Evolutionary conservation across 2,888 invertebrate genomes (phyloP).

Genomic region (Megaustenia siamemsis): DNA sequence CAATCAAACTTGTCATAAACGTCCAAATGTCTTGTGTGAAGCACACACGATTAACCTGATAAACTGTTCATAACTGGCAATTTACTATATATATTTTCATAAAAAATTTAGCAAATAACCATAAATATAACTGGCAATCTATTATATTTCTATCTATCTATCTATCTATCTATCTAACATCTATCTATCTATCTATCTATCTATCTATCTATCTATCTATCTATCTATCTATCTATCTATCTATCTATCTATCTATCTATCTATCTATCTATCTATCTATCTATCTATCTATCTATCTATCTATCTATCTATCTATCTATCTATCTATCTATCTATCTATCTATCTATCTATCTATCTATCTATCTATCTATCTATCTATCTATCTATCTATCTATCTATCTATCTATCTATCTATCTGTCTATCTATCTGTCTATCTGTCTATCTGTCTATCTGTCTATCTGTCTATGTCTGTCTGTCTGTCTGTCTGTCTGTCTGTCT

Average conservation of each 20-base stretch:
- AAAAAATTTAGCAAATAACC: no score
- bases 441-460: background rate
- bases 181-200: conserved; percentile 8
- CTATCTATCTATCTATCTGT: background rate
- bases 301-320: background rate
- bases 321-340: conserved; percentile 4
- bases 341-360: background rate
- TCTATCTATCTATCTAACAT: no score
- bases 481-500: background rate
- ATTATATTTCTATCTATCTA: no score
- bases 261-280: conserved; percentile 8
- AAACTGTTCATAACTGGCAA: no score
- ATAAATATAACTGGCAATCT: no score
- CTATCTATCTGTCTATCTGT: background rate
- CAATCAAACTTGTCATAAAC: no score
- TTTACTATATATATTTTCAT: no score
- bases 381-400: background rate
- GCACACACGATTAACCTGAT: no score
- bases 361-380: background rate
- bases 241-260: conserved; percentile 22
- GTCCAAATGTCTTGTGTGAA: no score
- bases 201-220: conserved; percentile 22
- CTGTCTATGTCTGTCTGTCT: background rate
- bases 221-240: conserved; percentile 22
- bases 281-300: background rate